These are phyloP conservation scores for Hyposmocoma kahamanoa DNA, from an alignment of 1,140 invertebrate species.

Conservation along the genomic window DNA sequence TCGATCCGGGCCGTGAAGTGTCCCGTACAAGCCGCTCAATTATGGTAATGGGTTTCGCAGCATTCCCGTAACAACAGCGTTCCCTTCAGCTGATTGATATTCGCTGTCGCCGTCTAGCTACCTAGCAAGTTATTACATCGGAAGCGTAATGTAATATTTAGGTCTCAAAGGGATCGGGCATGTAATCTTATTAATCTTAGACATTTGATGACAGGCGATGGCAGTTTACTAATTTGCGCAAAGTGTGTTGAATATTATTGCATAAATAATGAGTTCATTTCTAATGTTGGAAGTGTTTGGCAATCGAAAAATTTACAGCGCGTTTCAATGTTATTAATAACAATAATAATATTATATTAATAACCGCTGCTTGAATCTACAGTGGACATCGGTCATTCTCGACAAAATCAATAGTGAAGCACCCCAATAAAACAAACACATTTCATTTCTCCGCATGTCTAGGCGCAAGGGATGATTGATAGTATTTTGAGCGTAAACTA, in stretches of 20 bases:
- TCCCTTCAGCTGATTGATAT: conserved; percentile 35
- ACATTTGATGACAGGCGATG: too few relatives aligned
- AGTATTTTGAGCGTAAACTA: conserved; percentile 60
- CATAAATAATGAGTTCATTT: too few relatives aligned
- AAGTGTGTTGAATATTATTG: too few relatives aligned
- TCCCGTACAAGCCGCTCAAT: conserved; percentile 57
- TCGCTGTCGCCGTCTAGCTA: conserved; percentile 13
- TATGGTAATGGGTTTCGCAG: conserved; percentile 57
- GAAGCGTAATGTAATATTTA: too few relatives aligned
- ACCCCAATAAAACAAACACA: conserved; percentile 64
- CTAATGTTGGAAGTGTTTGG: too few relatives aligned
- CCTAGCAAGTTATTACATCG: conserved; percentile 1
- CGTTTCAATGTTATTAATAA: too few relatives aligned
- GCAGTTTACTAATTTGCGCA: too few relatives aligned
- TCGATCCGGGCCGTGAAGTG: conserved; percentile 50
- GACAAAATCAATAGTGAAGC: conserved; percentile 57
- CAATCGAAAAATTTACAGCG: too few relatives aligned
- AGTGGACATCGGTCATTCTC: conserved; percentile 37
- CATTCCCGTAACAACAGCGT: conserved; percentile 28
- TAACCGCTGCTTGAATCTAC: conserved; percentile 6
- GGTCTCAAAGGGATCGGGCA: too few relatives aligned
- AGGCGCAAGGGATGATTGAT: conserved; percentile 62
- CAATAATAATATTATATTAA: background rate
- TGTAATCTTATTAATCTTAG: too few relatives aligned
- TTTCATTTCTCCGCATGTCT: conserved; percentile 59